Conservation (phyloP, 1,140 invertebrate species). For the Rhopalosiphum maidis region DNA sequence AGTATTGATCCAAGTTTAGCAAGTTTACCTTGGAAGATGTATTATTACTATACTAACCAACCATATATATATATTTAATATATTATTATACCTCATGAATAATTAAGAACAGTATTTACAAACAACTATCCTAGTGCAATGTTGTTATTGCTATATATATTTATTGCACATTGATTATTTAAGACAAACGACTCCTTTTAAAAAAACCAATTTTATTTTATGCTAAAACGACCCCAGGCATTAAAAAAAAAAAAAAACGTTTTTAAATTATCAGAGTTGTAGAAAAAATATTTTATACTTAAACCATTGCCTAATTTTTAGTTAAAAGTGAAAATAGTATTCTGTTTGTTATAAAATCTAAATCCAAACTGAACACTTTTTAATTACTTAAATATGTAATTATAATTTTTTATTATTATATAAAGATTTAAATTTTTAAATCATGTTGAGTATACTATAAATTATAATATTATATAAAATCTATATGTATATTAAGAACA, state of each 20-base stretch:
- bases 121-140: not conserved
- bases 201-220: not conserved
- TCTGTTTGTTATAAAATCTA: not conserved
- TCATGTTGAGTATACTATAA: not conserved
- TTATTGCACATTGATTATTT: not conserved
- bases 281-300: not conserved
- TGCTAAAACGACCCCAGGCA: not conserved
- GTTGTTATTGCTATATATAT: not conserved
- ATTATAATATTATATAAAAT: not conserved
- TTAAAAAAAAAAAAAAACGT: not conserved
- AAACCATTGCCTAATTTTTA: not conserved
- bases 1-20: not conserved
- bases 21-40: not conserved
- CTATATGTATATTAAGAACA: not conserved
- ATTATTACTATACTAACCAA: not conserved
- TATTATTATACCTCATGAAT: not conserved
- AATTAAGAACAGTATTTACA: not conserved
- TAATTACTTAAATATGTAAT: not conserved
- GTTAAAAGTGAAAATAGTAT: not conserved
- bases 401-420: not conserved
- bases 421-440: no score
- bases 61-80: not conserved
- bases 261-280: not conserved
- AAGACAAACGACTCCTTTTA: not conserved
- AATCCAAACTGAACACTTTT: not conserved